Evolutionary conservation across 2,797 vertebrate species (phyloP).

Genomic region (Pteropus rufus): DNA sequence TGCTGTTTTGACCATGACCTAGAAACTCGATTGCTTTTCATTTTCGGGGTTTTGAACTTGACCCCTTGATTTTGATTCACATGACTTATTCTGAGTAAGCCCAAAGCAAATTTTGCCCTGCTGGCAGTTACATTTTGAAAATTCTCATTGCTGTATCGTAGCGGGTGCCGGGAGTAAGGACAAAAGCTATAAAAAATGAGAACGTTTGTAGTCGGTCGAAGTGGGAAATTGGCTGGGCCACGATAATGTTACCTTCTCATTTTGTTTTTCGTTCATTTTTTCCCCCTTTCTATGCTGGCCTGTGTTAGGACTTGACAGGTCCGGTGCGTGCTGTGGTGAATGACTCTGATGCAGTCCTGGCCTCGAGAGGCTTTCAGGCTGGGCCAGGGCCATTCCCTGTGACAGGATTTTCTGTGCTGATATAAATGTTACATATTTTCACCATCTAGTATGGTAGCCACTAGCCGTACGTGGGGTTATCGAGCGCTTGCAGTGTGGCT

Average conservation of each 20-base stretch:
- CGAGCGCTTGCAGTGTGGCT: neutral
- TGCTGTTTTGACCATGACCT: neutral
- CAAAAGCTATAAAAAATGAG: neutral
- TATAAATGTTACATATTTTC: neutral
- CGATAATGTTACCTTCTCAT: neutral
- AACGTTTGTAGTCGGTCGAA: neutral
- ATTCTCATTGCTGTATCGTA: neutral
- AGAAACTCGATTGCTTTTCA: neutral
- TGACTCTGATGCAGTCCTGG: neutral
- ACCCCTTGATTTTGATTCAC: neutral
- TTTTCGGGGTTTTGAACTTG: neutral
- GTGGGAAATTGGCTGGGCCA: neutral
- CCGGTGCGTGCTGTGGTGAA: fast-evolving
- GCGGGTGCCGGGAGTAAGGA: neutral
- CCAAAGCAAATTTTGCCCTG: neutral
- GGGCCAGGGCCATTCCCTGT: neutral
- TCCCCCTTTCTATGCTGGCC: neutral
- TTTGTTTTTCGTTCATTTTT: neutral
- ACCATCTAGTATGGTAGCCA: neutral
- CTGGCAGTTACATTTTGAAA: neutral
- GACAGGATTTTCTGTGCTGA: neutral
- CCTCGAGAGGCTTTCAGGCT: neutral
- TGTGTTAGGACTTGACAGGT: neutral
- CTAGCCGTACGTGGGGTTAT: neutral
- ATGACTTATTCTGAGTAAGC: neutral